Percentiles rank a stretch among this genome's conserved stretches.
Evolutionary conservation across 2,113 vertebrate species (phyloP).

Genomic region (Prietella phreatophila): DNA sequence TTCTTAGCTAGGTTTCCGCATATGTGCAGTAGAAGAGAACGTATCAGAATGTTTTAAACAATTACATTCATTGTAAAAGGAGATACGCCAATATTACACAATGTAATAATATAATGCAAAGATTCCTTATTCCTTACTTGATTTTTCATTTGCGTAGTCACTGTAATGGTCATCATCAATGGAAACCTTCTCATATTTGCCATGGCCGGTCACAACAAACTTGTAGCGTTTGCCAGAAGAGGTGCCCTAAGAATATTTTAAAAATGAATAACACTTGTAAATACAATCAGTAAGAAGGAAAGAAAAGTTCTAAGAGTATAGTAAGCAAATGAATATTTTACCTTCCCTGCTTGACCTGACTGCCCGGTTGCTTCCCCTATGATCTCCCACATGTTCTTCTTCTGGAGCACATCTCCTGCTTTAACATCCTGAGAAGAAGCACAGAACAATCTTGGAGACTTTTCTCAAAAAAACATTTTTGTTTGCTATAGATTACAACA

Average conservation of each 20-base stretch:
- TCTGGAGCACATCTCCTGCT: constrained; percentile 86
- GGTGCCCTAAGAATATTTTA: constrained; percentile 63
- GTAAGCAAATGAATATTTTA: constrained; percentile 10
- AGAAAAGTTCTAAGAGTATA: not conserved
- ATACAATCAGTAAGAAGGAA: not conserved
- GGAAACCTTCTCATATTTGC: constrained; percentile 90
- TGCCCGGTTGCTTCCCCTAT: constrained; percentile 65
- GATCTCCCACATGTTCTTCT: constrained; percentile 90
- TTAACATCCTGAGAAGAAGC: constrained; percentile 79
- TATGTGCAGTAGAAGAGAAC: not conserved
- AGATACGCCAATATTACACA: not conserved
- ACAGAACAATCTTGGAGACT: not conserved
- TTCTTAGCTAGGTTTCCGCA: not conserved
- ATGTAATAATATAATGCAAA: not conserved
- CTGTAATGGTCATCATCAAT: constrained; percentile 65
- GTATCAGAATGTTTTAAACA: not conserved
- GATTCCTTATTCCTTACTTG: constrained; percentile 55
- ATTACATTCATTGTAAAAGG: not conserved
- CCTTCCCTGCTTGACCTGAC: constrained; percentile 56
- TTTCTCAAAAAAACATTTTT: not conserved
- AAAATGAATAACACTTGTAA: not conserved
- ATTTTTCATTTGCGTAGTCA: constrained; percentile 56
- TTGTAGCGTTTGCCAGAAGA: constrained; percentile 82
- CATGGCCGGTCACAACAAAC: constrained; percentile 89
- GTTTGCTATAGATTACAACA: not conserved